phyloP scores from a whole-genome alignment of 53 echinoderm and acorn worm species.

The Paracentrotus lividus region DNA sequence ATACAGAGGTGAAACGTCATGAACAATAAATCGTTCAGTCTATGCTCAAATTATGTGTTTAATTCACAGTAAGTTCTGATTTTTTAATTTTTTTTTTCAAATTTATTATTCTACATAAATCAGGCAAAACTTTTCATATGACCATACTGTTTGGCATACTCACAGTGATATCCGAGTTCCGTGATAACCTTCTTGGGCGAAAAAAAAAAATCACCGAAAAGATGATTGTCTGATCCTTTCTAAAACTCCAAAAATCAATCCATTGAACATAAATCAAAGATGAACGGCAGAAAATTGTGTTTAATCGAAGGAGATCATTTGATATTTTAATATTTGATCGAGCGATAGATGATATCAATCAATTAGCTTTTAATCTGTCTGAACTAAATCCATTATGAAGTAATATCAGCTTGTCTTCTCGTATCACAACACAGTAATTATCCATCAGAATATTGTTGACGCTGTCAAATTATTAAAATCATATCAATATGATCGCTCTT shows the following conservation, averaged over 20 bases:
- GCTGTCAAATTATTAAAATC: constrained; percentile 18
- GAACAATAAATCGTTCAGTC: too few relatives aligned
- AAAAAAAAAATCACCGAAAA: neutral
- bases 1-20: too few relatives aligned
- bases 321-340: neutral
- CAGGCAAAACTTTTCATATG: too few relatives aligned
- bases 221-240: neutral
- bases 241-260: neutral
- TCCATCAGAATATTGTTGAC: neutral
- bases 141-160: neutral
- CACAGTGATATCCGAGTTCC: neutral
- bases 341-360: neutral
- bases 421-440: neutral
- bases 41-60: too few relatives aligned
- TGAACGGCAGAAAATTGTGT: neutral
- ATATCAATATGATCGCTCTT: constrained; percentile 10
- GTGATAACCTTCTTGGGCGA: neutral
- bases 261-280: neutral
- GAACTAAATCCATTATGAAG: neutral
- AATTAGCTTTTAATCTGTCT: neutral
- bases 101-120: too few relatives aligned
- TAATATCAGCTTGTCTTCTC: neutral
- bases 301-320: neutral
- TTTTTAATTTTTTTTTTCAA: too few relatives aligned
- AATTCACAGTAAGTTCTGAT: too few relatives aligned